Conservation (phyloP, 2,113 vertebrate genomes). For the Indri indri region DNA sequence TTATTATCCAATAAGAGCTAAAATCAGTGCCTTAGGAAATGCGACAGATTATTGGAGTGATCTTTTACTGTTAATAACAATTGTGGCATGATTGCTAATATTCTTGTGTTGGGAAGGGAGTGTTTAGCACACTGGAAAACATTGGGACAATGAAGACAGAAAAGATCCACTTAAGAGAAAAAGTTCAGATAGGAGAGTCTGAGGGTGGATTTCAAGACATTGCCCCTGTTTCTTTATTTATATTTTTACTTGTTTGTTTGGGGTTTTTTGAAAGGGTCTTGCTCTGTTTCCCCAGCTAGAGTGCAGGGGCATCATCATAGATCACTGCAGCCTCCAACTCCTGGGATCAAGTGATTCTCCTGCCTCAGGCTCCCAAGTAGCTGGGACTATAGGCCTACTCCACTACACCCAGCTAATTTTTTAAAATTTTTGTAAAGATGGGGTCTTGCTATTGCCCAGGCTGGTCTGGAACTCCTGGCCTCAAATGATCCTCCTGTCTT, state of each 20-base stretch:
- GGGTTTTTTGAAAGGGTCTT: too few species aligned
- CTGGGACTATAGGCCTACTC: too few species aligned
- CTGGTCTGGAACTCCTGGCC: too few species aligned
- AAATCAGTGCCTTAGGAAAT: background rate
- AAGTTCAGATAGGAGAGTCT: background rate
- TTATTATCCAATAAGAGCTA: background rate
- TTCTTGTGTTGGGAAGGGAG: background rate
- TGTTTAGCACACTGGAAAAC: background rate
- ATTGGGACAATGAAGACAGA: background rate
- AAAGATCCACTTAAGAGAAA: background rate
- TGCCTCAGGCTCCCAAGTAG: too few species aligned
- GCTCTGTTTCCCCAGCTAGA: too few species aligned
- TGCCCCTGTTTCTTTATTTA: background rate
- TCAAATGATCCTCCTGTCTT: too few species aligned
- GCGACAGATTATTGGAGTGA: background rate
- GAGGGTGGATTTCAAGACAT: background rate
- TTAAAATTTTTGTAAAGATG: too few species aligned
- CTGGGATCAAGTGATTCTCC: too few species aligned
- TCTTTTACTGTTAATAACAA: background rate
- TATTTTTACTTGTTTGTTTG: background rate
- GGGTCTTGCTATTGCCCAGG: too few species aligned
- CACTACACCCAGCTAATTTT: too few species aligned
- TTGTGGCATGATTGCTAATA: background rate
- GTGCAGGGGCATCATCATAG: too few species aligned
- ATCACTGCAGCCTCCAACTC: too few species aligned